These are phyloP conservation scores for Hylaeus anthracinus DNA, from an alignment of 1,140 invertebrate species.

Conservation along the genomic window DNA sequence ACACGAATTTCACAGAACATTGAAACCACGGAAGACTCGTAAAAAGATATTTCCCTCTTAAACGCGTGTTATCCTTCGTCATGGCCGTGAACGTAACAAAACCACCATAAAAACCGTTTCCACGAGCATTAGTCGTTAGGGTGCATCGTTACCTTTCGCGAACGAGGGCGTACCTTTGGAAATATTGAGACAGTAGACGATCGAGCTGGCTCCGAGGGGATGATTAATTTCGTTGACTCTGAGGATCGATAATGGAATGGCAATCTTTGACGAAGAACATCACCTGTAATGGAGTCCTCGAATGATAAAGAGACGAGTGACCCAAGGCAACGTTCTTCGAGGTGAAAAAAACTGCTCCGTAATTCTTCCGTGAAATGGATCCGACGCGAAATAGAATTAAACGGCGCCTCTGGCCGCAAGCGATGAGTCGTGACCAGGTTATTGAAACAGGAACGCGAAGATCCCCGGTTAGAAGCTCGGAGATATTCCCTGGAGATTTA, in stretches of 20 bases:
- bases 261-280: conserved; percentile 23
- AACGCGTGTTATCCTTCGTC: background rate
- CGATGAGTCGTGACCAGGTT: conserved; percentile 41
- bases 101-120: background rate
- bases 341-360: background rate
- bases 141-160: too few relatives aligned
- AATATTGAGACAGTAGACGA: background rate
- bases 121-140: background rate
- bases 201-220: background rate
- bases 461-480: conserved; percentile 16
- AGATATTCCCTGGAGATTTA: conserved; percentile 37
- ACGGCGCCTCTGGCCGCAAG: conserved; percentile 29
- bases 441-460: conserved; percentile 41
- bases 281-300: background rate
- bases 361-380: conserved; percentile 25
- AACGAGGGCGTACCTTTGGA: conserved; percentile 3
- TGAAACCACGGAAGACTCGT: too few relatives aligned
- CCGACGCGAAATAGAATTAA: conserved; percentile 45
- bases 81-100: background rate
- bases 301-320: conserved; percentile 5
- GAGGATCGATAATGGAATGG: conserved; percentile 25
- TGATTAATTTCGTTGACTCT: conserved; percentile 33
- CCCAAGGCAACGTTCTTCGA: background rate
- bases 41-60: too few relatives aligned
- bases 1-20: too few relatives aligned